A percentile compares a stretch with the other conserved stretches of the same genome.
Conservation (phyloP, 2,797 vertebrate genomes). For the Otolemur crassicaudatus region DNA sequence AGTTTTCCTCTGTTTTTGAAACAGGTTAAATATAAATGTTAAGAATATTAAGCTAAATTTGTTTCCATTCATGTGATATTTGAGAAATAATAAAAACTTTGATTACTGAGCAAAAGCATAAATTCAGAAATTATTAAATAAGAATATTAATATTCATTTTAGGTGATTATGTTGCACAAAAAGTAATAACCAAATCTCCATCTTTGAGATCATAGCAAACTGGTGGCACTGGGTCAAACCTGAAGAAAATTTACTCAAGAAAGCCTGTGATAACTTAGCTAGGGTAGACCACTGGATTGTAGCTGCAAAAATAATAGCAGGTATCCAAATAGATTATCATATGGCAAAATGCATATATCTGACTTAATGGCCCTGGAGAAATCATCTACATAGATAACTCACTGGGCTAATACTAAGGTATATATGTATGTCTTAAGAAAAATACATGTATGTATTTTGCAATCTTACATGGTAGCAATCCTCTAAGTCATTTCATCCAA, state of each 20-base stretch:
- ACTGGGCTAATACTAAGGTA: not conserved
- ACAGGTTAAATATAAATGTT: conserved; percentile 38
- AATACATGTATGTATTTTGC: not conserved
- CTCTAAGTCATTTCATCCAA: not conserved
- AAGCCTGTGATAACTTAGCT: not conserved
- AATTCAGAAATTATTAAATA: conserved; percentile 12
- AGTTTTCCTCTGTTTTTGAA: conserved; percentile 22
- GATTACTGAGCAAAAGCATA: conserved; percentile 13
- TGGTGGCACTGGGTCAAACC: not conserved
- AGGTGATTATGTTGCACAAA: not conserved
- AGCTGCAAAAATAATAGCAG: not conserved
- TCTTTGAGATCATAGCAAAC: not conserved
- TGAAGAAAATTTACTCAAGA: not conserved
- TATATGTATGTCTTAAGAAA: not conserved
- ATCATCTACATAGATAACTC: not conserved
- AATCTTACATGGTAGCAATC: not conserved
- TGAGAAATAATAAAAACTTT: conserved; percentile 21
- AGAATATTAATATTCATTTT: not conserved
- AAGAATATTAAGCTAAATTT: conserved; percentile 45
- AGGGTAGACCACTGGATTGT: not conserved
- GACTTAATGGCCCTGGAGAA: not conserved
- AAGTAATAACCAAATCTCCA: not conserved
- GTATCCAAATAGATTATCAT: not conserved
- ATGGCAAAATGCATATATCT: not conserved
- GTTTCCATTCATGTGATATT: not conserved